Conservation (phyloP, 2,888 invertebrate species). For the Nematopogon swammerdamellus region DNA sequence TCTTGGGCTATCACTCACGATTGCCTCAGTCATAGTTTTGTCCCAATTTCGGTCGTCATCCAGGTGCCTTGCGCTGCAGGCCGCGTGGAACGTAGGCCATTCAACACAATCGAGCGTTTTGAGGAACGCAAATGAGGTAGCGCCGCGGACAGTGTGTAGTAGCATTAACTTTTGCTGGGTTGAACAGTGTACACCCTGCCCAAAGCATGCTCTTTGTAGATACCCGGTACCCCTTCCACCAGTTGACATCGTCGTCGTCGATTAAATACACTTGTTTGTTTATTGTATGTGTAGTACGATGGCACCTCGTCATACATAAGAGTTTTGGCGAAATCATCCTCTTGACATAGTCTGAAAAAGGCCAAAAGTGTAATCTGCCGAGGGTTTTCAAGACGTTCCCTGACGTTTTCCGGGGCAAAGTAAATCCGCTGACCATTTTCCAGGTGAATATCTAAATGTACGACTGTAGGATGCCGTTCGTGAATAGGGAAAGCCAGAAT, state of each 20-base stretch:
- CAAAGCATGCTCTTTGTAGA: slow-evolving; percentile 1
- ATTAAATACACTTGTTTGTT: slow-evolving; percentile 1
- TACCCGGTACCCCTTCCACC: slow-evolving; percentile 2
- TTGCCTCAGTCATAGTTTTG: slow-evolving; percentile 13
- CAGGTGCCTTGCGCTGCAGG: slow-evolving; percentile 17
- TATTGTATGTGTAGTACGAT: slow-evolving; percentile 1
- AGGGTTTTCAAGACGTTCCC: background rate
- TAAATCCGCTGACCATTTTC: slow-evolving; percentile 9
- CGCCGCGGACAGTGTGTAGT: slow-evolving; percentile 11
- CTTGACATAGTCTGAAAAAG: background rate
- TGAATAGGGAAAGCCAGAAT: slow-evolving; percentile 8
- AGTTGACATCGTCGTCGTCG: background rate
- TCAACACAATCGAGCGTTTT: slow-evolving; percentile 17
- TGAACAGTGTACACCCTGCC: too few relatives aligned
- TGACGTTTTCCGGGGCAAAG: background rate
- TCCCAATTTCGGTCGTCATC: slow-evolving; percentile 24
- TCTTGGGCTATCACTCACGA: slow-evolving; percentile 13
- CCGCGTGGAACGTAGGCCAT: slow-evolving; percentile 16
- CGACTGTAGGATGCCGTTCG: slow-evolving; percentile 8
- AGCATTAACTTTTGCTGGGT: background rate
- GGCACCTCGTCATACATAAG: slow-evolving; percentile 3
- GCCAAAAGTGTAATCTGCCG: background rate
- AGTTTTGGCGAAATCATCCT: slow-evolving; percentile 4
- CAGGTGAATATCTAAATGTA: slow-evolving; percentile 9
- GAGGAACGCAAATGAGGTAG: slow-evolving; percentile 8